Percentiles rank a stretch among this genome's conserved stretches.
Conservation (phyloP, 2,113 vertebrate genomes). For the Hypomesus transpacificus region DNA sequence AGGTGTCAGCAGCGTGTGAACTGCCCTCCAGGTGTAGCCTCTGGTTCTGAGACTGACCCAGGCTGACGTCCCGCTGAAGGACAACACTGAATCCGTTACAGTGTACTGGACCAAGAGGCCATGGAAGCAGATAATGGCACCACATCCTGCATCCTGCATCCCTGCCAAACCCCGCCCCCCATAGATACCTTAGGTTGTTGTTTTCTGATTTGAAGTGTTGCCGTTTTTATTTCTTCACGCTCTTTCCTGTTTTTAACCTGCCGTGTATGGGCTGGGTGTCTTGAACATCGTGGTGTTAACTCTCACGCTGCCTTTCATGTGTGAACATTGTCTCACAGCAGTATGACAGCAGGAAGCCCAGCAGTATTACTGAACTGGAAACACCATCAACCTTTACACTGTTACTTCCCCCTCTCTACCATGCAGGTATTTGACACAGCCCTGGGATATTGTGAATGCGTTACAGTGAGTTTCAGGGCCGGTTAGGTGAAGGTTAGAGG, state of each 20-base stretch:
- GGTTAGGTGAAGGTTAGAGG: no score
- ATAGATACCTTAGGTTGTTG: conserved; percentile 23
- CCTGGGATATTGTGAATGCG: no score
- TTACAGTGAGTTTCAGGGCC: no score
- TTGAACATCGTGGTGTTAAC: not conserved
- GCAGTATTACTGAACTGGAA: no score
- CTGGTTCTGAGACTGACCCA: conserved; percentile 5
- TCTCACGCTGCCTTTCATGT: no score
- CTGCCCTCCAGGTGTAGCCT: not conserved
- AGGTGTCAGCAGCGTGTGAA: no score
- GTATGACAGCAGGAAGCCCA: no score
- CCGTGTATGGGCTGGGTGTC: not conserved
- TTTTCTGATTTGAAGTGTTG: conserved; percentile 24
- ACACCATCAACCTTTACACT: no score
- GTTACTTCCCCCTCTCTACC: no score
- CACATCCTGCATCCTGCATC: conserved; percentile 17
- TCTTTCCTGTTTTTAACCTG: not conserved
- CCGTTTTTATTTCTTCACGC: conserved; percentile 17
- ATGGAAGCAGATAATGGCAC: not conserved
- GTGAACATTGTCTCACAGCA: no score
- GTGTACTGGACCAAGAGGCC: not conserved
- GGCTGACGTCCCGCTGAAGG: conserved; percentile 11
- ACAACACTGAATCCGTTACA: conserved; percentile 8
- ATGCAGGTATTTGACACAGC: no score
- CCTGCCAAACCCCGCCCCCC: not conserved